phyloP scores from a whole-genome alignment of 2,797 vertebrate species.

The Erethizon dorsatum region DNA sequence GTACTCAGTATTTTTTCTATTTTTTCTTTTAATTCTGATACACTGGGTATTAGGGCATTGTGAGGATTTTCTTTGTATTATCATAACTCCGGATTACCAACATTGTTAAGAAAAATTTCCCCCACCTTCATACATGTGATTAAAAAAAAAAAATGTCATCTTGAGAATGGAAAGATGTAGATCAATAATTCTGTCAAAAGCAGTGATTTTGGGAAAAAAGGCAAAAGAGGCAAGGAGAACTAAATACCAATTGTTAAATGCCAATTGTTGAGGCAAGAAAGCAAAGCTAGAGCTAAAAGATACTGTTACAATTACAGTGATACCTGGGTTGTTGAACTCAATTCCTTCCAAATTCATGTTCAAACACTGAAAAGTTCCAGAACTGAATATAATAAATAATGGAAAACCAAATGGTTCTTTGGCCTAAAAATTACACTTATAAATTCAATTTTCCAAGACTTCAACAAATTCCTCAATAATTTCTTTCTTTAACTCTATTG shows the following conservation, averaged over 20 bases:
- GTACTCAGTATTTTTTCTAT: slow-evolving; percentile 9
- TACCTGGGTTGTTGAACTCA: neutral
- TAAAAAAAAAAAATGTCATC: neutral
- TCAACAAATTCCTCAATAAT: neutral
- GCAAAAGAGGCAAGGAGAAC: neutral
- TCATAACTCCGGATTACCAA: neutral
- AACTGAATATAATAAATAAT: neutral
- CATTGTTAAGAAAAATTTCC: neutral
- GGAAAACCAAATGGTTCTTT: neutral
- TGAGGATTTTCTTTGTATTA: neutral
- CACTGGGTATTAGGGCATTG: neutral
- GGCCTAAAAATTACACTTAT: neutral
- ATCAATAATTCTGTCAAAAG: slow-evolving; percentile 31
- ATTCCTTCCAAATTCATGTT: neutral
- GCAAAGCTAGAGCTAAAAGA: neutral
- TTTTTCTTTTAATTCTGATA: neutral
- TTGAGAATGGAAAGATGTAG: neutral
- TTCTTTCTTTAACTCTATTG: neutral
- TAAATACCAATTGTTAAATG: neutral
- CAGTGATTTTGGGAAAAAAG: neutral
- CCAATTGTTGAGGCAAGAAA: neutral
- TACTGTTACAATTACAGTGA: neutral
- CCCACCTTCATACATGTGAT: neutral
- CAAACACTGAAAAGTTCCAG: neutral
- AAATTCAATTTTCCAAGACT: neutral